These are phyloP conservation scores for Meliscaeva auricollis DNA, from an alignment of 2,888 invertebrate genomes.

Conservation along the genomic window DNA sequence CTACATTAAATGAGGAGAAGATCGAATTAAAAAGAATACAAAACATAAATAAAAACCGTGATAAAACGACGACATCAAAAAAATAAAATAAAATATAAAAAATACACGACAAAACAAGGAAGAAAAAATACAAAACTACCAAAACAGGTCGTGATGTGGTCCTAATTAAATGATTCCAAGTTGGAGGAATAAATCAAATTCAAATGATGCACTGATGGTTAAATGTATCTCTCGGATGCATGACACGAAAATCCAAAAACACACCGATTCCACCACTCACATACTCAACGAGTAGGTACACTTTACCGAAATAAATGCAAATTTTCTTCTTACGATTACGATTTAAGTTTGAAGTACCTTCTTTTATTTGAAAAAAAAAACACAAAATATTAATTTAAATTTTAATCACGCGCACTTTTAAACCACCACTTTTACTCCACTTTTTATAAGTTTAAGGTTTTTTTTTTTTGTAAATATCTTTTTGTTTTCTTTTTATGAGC, in stretches of 20 bases:
- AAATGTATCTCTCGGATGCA: conserved; percentile 65
- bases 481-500: conserved; percentile 14
- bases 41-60: conserved; percentile 28
- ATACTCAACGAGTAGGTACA: not conserved
- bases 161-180: conserved; percentile 70
- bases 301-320: conserved; percentile 1
- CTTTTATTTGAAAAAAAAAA: not conserved
- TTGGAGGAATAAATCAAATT: conserved; percentile 63
- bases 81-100: conserved; percentile 8
- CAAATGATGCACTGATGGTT: conserved; percentile 67
- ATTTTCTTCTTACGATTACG: conserved; percentile 28
- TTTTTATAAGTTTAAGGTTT: conserved; percentile 46
- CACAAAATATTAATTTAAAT: conserved; percentile 58
- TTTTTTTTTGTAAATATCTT: too few species aligned
- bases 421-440: conserved; percentile 72
- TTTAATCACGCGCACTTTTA: conserved; percentile 68
- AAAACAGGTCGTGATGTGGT: conserved; percentile 70
- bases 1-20: conserved; percentile 61
- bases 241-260: conserved; percentile 44
- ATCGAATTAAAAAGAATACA: conserved; percentile 35
- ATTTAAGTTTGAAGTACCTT: too few species aligned
- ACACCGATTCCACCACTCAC: not conserved
- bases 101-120: conserved; percentile 19
- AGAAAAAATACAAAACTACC: conserved; percentile 42
- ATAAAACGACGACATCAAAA: conserved; percentile 20